Percentiles rank a stretch among this genome's conserved stretches.
These are phyloP conservation scores for Linyphia triangularis DNA, from an alignment of 2,888 invertebrate species.

Conservation along the genomic window DNA sequence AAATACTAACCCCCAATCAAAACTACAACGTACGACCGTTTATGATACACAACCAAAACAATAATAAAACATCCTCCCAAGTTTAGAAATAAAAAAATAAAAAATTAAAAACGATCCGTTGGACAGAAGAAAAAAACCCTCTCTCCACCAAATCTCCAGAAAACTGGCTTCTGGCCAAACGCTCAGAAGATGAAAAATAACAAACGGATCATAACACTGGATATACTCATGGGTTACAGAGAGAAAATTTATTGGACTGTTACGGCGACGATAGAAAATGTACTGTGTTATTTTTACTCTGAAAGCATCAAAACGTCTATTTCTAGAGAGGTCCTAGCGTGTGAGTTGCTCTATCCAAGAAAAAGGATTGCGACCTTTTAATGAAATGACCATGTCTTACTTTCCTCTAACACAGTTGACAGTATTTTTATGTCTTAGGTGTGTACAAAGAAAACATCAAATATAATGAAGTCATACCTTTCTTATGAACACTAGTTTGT, in stretches of 20 bases:
- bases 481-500: no score
- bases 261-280: not conserved
- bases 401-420: not conserved
- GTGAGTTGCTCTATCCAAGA: not conserved
- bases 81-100: not conserved
- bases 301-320: not conserved
- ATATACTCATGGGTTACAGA: not conserved
- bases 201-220: not conserved
- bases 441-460: not conserved
- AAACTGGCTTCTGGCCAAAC: slow-evolving; percentile 7
- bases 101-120: not conserved
- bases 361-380: not conserved
- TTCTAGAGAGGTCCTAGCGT: not conserved
- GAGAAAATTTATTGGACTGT: slow-evolving; percentile 14
- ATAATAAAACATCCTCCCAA: not conserved
- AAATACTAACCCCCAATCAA: no score
- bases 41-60: no score
- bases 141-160: not conserved
- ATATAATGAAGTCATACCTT: not conserved
- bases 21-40: no score
- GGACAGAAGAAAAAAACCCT: not conserved
- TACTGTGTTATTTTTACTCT: not conserved
- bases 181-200: not conserved
- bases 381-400: slow-evolving; percentile 13
- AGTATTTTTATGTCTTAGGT: not conserved